Conservation (phyloP, 2,888 invertebrate species). For the Agrilus cyanescens region DNA sequence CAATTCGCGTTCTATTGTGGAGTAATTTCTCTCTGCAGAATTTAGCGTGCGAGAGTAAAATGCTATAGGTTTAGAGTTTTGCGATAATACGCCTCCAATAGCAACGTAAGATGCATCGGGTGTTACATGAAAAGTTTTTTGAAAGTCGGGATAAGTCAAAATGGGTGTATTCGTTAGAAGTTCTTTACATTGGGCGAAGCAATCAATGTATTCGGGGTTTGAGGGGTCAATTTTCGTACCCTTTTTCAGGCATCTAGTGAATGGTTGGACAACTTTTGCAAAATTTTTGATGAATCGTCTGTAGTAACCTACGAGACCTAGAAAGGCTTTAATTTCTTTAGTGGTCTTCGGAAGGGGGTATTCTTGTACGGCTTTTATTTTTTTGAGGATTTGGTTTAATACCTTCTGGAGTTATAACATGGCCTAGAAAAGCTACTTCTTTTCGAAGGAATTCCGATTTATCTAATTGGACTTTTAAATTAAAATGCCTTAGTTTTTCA, state of each 20-base stretch:
- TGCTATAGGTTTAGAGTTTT: conserved; percentile 7
- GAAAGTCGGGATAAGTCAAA: conserved; percentile 12
- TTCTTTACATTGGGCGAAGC: too few relatives aligned
- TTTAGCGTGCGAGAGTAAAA: conserved; percentile 8
- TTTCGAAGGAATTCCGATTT: conserved; percentile 4
- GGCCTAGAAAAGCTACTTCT: conserved; percentile 7
- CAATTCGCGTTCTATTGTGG: conserved; percentile 1
- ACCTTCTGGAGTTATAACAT: conserved; percentile 11
- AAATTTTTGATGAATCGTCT: conserved; percentile 6
- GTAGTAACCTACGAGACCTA: conserved; percentile 7
- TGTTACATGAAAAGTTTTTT: conserved; percentile 9
- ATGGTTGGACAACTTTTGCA: conserved; percentile 7
- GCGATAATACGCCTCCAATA: conserved; percentile 13
- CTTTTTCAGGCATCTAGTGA: conserved; percentile 7
- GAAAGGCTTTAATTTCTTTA: conserved; percentile 8
- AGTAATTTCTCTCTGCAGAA: conserved; percentile 6
- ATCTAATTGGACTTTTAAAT: conserved; percentile 14
- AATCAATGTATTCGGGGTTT: too few relatives aligned
- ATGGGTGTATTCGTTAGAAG: conserved; percentile 9
- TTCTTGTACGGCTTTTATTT: conserved; percentile 2
- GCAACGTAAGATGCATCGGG: conserved; percentile 10
- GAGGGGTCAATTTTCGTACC: conserved; percentile 7
- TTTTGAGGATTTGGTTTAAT: conserved; percentile 14
- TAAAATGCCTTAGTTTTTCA: conserved; percentile 10
- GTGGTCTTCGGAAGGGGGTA: conserved; percentile 6